Conservation (phyloP, 2,888 invertebrate species). For the Xestia ashworthii region DNA sequence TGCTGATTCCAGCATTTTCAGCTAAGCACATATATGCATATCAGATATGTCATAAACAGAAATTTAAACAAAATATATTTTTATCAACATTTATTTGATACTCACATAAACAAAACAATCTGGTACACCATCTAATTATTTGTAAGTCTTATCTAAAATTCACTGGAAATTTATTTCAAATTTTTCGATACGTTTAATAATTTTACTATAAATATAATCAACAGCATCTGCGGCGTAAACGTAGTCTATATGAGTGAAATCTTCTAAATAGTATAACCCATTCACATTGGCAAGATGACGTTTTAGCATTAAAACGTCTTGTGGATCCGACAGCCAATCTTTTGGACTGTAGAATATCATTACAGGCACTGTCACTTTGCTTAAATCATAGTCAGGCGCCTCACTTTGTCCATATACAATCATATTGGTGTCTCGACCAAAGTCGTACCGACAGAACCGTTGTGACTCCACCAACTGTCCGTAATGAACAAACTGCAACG, state of each 20-base stretch:
- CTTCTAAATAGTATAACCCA: slow-evolving; percentile 85
- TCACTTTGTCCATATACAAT: slow-evolving; percentile 82
- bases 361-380: slow-evolving; percentile 74
- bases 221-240: slow-evolving; percentile 91
- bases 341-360: slow-evolving; percentile 79
- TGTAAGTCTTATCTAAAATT: neutral
- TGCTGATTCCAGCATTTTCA: neutral
- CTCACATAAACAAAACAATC: neutral
- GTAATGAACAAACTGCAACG: slow-evolving; percentile 87
- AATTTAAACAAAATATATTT: neutral
- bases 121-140: neutral
- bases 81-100: slow-evolving; percentile 5
- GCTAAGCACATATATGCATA: neutral
- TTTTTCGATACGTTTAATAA: slow-evolving; percentile 71
- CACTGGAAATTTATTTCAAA: neutral
- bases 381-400: slow-evolving; percentile 82
- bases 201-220: slow-evolving; percentile 87
- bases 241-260: slow-evolving; percentile 93
- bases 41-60: neutral
- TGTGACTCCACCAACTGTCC: slow-evolving; percentile 80
- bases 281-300: slow-evolving; percentile 87
- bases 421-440: slow-evolving; percentile 73
- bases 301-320: slow-evolving; percentile 85
- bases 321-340: slow-evolving; percentile 86
- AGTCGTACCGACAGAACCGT: slow-evolving; percentile 81